Base-by-base conservation (phyloP, 2,888 invertebrate species). In the Caenorhabditis zanzibari region DNA sequence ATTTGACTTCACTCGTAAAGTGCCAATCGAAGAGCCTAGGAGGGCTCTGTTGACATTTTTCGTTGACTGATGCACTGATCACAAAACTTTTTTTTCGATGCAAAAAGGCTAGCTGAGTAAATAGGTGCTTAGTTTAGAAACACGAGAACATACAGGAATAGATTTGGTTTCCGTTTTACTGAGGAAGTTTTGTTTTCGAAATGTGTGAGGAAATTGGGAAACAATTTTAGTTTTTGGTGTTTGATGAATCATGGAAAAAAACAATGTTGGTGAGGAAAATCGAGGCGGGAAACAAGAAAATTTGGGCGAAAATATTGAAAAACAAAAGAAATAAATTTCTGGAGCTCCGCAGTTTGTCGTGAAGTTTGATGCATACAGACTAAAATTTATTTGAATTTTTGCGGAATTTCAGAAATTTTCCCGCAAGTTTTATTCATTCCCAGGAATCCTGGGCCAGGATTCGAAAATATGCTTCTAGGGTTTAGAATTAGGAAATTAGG, bases 1-100 rank as follows among this genome's bases (percentile, higher is more conserved):
- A 64, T 74, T 64, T 64, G 64, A 64, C 44, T 64, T 56, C 28
- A 28, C 74, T 64, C 64, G 44, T 41, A 64, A 74, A 74, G 74
- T 74, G 74, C 74, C 74, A 64, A 74, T 64, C 54, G 64, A 64
- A 54, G 44, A 64, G n/a, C n/a, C n/a, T n/a, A n/a, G 63, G 26
- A 10, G n/a, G 49, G 32, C 28, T 72, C 41, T 73, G 47, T 72
- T 72, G 71, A 72, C 71, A 49, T 63, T 73, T 73, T 52, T 24
- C 54, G 38, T 22, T 16, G 52, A 49, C 38, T 61, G 52, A 49
- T 26, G 35, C 61, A 64, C 61, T 73, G 73, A 73, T 73, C 73
- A 73, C 54, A 38, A 73, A 73, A 73, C 73, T 73, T 61, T 58
- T 72, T 49, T 58, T 58, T 58, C 41, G 35, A 26, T 58, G 24